Conservation (phyloP, 1,140 invertebrate species). For the Drosophila ambigua region DNA sequence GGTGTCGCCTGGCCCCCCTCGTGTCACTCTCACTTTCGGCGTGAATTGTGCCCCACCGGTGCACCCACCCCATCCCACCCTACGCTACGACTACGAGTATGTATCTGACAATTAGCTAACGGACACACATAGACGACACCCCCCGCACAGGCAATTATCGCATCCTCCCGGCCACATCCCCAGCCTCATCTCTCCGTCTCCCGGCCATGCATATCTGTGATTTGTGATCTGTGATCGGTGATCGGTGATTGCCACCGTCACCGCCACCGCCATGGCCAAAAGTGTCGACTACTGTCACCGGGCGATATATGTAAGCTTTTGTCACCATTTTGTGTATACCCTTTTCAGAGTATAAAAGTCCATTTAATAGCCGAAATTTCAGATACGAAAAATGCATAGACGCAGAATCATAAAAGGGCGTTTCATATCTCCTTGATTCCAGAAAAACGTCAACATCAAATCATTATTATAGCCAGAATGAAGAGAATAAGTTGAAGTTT, state of each 20-base stretch:
- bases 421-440: too few relatives aligned
- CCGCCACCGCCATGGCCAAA: background rate
- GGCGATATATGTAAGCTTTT: constrained; percentile 22
- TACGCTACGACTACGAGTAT: constrained; percentile 48
- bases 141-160: constrained; percentile 53
- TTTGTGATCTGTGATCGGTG: constrained; percentile 53
- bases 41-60: constrained; percentile 33
- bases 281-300: constrained; percentile 42
- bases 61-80: constrained; percentile 19
- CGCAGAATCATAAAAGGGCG: too few relatives aligned
- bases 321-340: constrained; percentile 5
- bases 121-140: constrained; percentile 27
- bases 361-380: too few relatives aligned
- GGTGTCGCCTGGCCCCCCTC: constrained; percentile 27
- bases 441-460: too few relatives aligned
- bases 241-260: constrained; percentile 43
- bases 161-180: constrained; percentile 28
- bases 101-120: constrained; percentile 72
- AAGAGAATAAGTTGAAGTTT: too few relatives aligned
- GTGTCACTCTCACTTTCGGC: constrained; percentile 63
- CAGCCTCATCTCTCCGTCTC: constrained; percentile 25
- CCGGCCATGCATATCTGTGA: constrained; percentile 40
- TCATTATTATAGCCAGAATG: too few relatives aligned
- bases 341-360: too few relatives aligned
- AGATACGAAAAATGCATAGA: too few relatives aligned